These are phyloP conservation scores for Druceiella hillmani DNA, from an alignment of 2,888 invertebrate species.

Conservation along the genomic window DNA sequence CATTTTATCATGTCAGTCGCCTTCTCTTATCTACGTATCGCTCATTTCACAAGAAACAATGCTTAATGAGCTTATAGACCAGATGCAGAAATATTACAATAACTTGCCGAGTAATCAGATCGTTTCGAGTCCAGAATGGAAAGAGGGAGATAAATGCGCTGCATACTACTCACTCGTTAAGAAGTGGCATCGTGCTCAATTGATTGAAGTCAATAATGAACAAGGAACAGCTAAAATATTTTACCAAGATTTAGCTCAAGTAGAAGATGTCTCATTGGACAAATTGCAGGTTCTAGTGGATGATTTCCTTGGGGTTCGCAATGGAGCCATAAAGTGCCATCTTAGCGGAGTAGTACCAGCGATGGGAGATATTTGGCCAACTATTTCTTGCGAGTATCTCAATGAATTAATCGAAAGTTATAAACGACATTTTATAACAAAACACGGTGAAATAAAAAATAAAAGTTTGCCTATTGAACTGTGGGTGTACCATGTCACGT, in stretches of 20 bases:
- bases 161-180: conserved; percentile 41
- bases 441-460: conserved; percentile 43
- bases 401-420: conserved; percentile 48
- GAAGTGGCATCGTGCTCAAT: conserved; percentile 59
- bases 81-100: conserved; percentile 51
- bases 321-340: conserved; percentile 61
- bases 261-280: conserved; percentile 40
- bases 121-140: no score
- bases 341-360: conserved; percentile 65
- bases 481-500: conserved; percentile 56
- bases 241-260: conserved; percentile 60
- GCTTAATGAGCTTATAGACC: conserved; percentile 42
- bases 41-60: conserved; percentile 41
- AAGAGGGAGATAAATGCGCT: conserved; percentile 46
- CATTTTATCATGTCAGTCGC: conserved; percentile 47
- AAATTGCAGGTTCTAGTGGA: conserved; percentile 48
- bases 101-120: conserved; percentile 23
- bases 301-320: conserved; percentile 46
- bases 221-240: conserved; percentile 49
- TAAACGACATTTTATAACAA: conserved; percentile 48
- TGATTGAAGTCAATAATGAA: conserved; percentile 35
- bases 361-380: conserved; percentile 59
- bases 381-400: conserved; percentile 55
- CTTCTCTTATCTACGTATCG: conserved; percentile 57
- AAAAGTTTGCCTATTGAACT: conserved; percentile 57